Percentiles rank a stretch among this genome's conserved stretches.
Evolutionary conservation across 2,797 vertebrate genomes (phyloP).

Genomic region (Garrulus glandarius): DNA sequence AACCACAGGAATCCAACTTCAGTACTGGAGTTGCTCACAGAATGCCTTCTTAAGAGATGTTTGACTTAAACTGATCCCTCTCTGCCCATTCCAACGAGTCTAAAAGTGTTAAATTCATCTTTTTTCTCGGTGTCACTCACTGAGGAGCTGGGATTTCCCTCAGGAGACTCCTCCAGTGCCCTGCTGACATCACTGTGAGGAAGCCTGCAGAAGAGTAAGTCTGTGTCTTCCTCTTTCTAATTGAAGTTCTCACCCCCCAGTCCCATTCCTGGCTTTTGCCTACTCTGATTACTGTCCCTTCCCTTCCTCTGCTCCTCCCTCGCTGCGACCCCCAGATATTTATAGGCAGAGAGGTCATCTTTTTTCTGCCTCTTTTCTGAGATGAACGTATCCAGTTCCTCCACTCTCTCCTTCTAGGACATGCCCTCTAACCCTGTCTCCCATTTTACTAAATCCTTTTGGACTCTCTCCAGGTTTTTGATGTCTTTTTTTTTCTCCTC

Average conservation of each 20-base stretch:
- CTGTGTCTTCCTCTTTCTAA: conserved; percentile 53
- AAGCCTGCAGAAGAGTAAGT: conserved; percentile 17
- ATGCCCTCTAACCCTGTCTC: conserved; percentile 54
- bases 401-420: conserved; percentile 65
- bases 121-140: neutral
- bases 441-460: conserved; percentile 54
- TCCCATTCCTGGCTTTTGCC: conserved; percentile 28
- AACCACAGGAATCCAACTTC: neutral
- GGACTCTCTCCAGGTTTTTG: conserved; percentile 58
- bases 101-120: neutral
- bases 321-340: conserved; percentile 32
- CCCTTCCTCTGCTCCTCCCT: conserved; percentile 53
- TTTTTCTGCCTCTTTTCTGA: conserved; percentile 43
- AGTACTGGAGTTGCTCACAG: accelerated
- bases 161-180: conserved; percentile 25
- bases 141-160: conserved; percentile 58
- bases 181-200: conserved; percentile 33
- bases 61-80: neutral
- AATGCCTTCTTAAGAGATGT: neutral
- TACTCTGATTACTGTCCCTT: conserved; percentile 54
- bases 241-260: conserved; percentile 18
- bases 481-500: neutral
- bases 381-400: conserved; percentile 45
- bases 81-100: neutral
- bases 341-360: conserved; percentile 53